Conservation (phyloP, 2,888 invertebrate species). For the Hemaris fuciformis region DNA sequence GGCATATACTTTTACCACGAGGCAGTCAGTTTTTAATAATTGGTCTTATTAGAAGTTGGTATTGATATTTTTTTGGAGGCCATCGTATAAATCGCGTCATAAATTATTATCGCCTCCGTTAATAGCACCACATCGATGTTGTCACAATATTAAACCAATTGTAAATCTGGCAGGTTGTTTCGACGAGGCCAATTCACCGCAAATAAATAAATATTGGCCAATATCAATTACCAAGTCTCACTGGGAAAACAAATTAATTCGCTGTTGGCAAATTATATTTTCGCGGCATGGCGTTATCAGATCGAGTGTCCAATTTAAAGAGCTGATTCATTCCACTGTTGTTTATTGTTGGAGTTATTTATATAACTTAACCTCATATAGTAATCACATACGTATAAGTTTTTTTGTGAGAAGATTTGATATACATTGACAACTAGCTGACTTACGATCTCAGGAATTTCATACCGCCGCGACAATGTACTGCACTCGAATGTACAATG, state of each 20-base stretch:
- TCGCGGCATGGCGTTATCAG: neutral
- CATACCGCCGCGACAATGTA: too few species aligned
- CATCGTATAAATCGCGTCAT: too few species aligned
- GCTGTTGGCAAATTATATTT: neutral
- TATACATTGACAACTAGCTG: neutral
- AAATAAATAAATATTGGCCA: neutral
- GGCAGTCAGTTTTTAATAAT: too few species aligned
- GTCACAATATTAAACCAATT: neutral
- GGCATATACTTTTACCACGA: too few species aligned
- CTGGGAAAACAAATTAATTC: neutral
- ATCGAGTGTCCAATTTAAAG: neutral
- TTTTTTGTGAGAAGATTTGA: neutral
- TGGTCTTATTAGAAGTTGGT: too few species aligned
- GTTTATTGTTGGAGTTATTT: neutral
- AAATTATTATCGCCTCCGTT: neutral
- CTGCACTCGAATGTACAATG: too few species aligned
- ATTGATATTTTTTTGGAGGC: too few species aligned
- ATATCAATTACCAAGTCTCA: neutral
- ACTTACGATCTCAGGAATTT: too few species aligned
- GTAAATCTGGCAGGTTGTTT: neutral
- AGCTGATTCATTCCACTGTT: neutral
- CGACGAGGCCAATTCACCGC: neutral
- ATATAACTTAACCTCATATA: too few species aligned
- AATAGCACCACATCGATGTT: too few species aligned
- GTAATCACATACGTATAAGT: too few species aligned